Evolutionary conservation across 1,140 invertebrate species (phyloP).

Genomic region (Holotrichia oblita): DNA sequence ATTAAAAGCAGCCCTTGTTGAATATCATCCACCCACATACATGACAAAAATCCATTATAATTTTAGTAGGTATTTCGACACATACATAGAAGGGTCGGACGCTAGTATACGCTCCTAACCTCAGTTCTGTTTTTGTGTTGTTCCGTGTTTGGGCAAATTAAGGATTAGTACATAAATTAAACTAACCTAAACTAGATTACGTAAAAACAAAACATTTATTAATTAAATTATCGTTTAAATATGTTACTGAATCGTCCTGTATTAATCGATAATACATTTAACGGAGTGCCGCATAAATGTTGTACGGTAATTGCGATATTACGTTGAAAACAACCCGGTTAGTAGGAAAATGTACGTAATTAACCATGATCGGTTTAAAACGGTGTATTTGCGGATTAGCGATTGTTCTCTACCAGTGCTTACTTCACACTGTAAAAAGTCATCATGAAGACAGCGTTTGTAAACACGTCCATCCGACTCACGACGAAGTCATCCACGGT

Average conservation of each 20-base stretch:
- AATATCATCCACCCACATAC: background rate
- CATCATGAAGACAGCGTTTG: background rate
- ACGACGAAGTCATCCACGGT: conserved; percentile 73
- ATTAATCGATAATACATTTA: too few species aligned
- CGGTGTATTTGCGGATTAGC: conserved; percentile 4
- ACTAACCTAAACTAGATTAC: background rate
- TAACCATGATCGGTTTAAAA: background rate
- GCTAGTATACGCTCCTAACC: background rate
- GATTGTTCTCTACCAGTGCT: conserved; percentile 22
- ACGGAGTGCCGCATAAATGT: too few species aligned
- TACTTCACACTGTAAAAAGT: background rate
- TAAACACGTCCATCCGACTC: conserved; percentile 14
- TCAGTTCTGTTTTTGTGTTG: background rate
- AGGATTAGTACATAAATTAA: background rate
- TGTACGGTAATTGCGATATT: too few species aligned
- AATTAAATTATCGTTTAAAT: too few species aligned
- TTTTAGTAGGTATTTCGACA: background rate
- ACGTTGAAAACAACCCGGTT: too few species aligned
- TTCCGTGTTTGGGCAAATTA: background rate
- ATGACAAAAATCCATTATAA: background rate
- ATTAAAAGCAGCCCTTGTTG: too few species aligned
- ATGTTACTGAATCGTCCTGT: too few species aligned
- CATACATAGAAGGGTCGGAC: background rate
- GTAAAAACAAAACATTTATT: too few species aligned
- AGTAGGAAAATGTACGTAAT: background rate